Conservation (phyloP, 2,113 vertebrate species). For the Melanerpes aurifrons region DNA sequence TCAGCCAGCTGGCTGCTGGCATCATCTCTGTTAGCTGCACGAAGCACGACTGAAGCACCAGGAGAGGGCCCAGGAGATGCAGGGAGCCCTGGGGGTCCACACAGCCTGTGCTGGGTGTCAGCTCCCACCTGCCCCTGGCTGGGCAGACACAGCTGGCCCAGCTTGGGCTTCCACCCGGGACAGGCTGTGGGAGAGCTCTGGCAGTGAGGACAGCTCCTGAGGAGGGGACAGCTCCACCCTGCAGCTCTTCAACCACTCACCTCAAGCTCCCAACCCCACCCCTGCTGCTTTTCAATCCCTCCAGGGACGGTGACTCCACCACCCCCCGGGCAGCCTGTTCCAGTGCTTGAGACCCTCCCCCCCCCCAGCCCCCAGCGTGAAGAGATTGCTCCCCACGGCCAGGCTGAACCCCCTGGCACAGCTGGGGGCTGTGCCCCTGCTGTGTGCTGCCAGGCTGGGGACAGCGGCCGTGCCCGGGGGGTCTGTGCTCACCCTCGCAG, state of each 20-base stretch:
- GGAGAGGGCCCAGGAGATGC: neutral
- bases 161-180: neutral
- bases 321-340: too few relatives aligned
- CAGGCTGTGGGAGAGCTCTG: neutral
- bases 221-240: neutral
- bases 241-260: too few relatives aligned
- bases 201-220: neutral
- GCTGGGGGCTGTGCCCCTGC: too few relatives aligned
- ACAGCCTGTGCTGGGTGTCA: neutral
- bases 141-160: neutral
- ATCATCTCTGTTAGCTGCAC: neutral
- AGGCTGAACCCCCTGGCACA: too few relatives aligned
- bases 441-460: neutral
- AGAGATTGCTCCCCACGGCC: too few relatives aligned
- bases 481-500: slow-evolving; percentile 83
- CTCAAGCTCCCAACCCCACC: too few relatives aligned
- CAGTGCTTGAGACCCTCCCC: too few relatives aligned
- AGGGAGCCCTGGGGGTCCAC: neutral
- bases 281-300: too few relatives aligned
- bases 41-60: neutral
- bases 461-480: accelerated
- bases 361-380: too few relatives aligned
- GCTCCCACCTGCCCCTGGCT: neutral
- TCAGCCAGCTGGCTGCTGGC: neutral
- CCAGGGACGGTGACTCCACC: too few relatives aligned